Percentiles rank a stretch among this genome's conserved stretches.
Evolutionary conservation across 2,888 invertebrate species (phyloP).

Genomic region (Glyphotaelius pellucidus): DNA sequence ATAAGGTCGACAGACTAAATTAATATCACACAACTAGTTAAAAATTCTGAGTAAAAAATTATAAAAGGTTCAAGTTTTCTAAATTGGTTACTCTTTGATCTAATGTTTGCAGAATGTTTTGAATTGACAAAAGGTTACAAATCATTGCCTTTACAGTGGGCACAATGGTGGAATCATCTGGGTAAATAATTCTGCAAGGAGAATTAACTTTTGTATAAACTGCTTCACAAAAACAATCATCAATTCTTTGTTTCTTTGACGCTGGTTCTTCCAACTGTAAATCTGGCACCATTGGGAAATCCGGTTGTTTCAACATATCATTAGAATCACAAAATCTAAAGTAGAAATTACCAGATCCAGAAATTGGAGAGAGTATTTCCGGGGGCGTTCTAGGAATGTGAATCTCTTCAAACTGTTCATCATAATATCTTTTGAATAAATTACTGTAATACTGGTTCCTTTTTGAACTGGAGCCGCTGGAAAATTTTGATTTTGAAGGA

Average conservation of each 20-base stretch:
- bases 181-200: neutral
- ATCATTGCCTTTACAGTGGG: slow-evolving; percentile 77
- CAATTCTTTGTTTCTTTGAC: slow-evolving; percentile 70
- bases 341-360: neutral
- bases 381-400: slow-evolving; percentile 68
- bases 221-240: slow-evolving; percentile 68
- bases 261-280: slow-evolving; percentile 18
- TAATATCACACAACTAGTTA: neutral
- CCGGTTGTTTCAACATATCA: neutral
- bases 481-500: slow-evolving; percentile 70
- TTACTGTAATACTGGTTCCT: slow-evolving; percentile 68
- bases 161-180: slow-evolving; percentile 69
- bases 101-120: slow-evolving; percentile 77
- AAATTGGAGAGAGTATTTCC: slow-evolving; percentile 64
- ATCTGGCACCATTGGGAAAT: neutral
- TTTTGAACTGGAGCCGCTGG: slow-evolving; percentile 67
- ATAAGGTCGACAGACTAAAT: neutral
- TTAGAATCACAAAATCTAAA: neutral
- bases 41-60: neutral
- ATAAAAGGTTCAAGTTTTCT: slow-evolving; percentile 70
- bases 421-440: slow-evolving; percentile 70
- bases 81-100: slow-evolving; percentile 77
- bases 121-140: slow-evolving; percentile 77
- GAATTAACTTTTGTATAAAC: neutral
- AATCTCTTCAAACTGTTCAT: slow-evolving; percentile 70